Conservation (phyloP, 2,888 invertebrate genomes). For the Monochamus alternatus region DNA sequence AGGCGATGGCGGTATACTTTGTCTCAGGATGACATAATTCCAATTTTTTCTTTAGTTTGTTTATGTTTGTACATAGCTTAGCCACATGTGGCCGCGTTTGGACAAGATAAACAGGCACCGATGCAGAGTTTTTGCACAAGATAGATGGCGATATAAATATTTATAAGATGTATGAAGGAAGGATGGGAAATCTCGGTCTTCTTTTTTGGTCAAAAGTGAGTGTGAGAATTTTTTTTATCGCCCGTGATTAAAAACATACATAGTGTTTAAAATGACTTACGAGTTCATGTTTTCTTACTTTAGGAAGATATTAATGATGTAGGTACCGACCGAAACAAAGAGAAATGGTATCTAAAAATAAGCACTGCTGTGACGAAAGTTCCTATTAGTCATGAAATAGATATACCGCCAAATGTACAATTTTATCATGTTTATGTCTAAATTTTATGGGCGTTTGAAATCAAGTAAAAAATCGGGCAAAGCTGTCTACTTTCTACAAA, state of each 20-base stretch:
- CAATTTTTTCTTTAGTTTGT: conserved; percentile 48
- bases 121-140: conserved; percentile 20
- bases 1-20: conserved; percentile 42
- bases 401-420: no score
- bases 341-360: no score
- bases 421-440: no score
- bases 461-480: no score
- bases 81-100: conserved; percentile 21
- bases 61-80: conserved; percentile 40
- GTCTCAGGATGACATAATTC: conserved; percentile 56
- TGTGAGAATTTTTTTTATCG: neutral
- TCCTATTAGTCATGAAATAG: no score
- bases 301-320: no score
- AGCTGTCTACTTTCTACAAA: no score
- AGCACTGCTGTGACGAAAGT: no score
- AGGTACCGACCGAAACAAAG: no score
- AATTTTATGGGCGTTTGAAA: no score
- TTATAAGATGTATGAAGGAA: neutral
- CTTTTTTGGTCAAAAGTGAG: neutral
- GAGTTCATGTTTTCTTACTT: no score
- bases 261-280: no score
- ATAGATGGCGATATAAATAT: conserved; percentile 3
- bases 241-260: neutral
- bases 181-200: neutral
- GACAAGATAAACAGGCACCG: conserved; percentile 2